phyloP scores from a whole-genome alignment of 2,888 invertebrate species.

The Buathra laborator region DNA sequence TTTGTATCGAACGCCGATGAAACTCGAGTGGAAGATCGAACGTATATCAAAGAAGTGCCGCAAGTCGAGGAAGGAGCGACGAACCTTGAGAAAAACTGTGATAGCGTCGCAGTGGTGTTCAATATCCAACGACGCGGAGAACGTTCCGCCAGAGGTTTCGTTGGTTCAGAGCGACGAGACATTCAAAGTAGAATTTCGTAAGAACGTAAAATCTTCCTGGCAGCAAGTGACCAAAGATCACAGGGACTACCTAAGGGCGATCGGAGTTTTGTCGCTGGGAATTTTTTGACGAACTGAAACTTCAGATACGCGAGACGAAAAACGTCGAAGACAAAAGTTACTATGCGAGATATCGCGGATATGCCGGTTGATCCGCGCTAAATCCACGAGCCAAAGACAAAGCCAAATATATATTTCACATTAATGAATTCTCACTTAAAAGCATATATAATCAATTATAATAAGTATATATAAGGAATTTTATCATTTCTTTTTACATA shows the following conservation, averaged over 20 bases:
- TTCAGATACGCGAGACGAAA: neutral
- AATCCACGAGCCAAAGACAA: neutral
- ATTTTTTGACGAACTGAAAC: neutral
- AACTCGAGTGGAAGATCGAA: neutral
- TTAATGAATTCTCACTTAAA: neutral
- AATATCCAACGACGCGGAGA: conserved; percentile 39
- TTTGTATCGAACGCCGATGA: conserved; percentile 1
- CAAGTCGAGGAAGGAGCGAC: conserved; percentile 17
- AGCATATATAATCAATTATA: neutral
- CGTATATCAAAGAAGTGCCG: conserved; percentile 32
- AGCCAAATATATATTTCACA: conserved; percentile 2
- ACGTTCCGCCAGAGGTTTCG: neutral
- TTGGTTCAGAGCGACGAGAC: neutral
- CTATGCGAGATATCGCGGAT: neutral
- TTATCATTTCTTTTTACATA: conserved; percentile 3
- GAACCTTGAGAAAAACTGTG: neutral
- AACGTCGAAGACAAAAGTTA: neutral
- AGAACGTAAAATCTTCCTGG: conserved; percentile 30
- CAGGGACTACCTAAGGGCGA: conserved; percentile 36
- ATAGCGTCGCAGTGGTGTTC: neutral
- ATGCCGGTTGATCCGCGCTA: neutral
- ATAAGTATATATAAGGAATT: neutral
- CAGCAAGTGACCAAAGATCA: conserved; percentile 42
- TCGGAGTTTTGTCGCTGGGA: conserved; percentile 29
- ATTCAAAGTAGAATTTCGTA: neutral